Evolutionary conservation across 2,113 vertebrate species (phyloP).

Genomic region (Phasianus colchicus): DNA sequence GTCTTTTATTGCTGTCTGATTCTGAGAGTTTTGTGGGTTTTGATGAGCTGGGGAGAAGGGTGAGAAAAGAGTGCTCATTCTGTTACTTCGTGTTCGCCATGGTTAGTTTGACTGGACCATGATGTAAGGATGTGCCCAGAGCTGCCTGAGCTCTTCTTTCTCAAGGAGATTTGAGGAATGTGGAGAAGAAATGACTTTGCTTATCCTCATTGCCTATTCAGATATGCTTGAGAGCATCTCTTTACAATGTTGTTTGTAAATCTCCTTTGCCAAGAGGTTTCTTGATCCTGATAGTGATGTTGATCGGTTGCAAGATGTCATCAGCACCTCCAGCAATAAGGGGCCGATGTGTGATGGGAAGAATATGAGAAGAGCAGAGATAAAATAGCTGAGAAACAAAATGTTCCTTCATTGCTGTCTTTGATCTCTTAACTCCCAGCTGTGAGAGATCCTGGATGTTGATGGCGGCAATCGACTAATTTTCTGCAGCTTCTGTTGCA

Average conservation of each 20-base stretch:
- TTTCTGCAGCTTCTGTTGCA: constrained; percentile 57
- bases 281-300: constrained; percentile 44
- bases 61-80: not conserved
- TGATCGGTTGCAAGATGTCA: constrained; percentile 64
- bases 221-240: rapidly evolving
- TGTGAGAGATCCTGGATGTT: constrained; percentile 69
- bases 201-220: not conserved
- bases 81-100: not conserved
- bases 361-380: constrained; percentile 44
- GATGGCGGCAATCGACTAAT: constrained; percentile 60
- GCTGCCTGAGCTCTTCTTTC: not conserved
- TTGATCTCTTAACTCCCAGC: constrained; percentile 74
- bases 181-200: not conserved
- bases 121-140: not conserved
- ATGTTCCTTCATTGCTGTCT: constrained; percentile 54
- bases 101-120: not conserved
- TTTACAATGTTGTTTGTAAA: constrained; percentile 32
- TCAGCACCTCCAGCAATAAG: constrained; percentile 58
- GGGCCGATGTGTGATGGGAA: constrained; percentile 17
- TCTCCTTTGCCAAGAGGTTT: constrained; percentile 3
- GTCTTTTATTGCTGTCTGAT: not conserved
- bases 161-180: not conserved
- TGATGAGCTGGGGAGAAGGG: not conserved
- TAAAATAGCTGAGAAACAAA: constrained; percentile 69
- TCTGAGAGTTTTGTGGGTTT: not conserved